Base-by-base conservation (phyloP, 2,888 invertebrate genomes). In the Yponomeuta sedellus region DNA sequence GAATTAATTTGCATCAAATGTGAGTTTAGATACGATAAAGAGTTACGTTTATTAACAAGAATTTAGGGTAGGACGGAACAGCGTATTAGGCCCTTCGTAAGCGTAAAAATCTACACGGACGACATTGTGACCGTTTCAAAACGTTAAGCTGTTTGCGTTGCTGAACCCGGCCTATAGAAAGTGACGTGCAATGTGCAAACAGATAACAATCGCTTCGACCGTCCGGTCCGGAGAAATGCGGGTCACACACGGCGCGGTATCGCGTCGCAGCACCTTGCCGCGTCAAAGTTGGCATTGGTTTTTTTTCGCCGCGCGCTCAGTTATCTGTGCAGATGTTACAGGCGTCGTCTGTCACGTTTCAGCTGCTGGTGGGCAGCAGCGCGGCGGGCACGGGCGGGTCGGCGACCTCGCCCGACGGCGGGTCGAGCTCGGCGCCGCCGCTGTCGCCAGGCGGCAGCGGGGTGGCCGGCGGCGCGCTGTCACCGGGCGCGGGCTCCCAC, bases 361-460 rank as follows among this genome's bases (percentile, higher is more conserved):
- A 95, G 95, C 92, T 95, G 87, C 91, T 95, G 86, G 94, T 95
- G 77, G 94, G 95, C 85, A 94, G 92, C 78, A 92, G 94, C 80
- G 95, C 95, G 90, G 94, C 95, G 84, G 94, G 95, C 79, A 92
- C 93, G 76, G 94, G 94, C 75, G 93, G 94, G 76, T 93, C 95
- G 76, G 95, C 95, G 80, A 95, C 95, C 72, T 96, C 96, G 74
- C 96, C 95, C 66, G 93, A 93, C 68, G 88, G 89, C 69, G 89
- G 89, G 70, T 94, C 96, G 69, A 95, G 95, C 79, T 95, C 95
- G 61, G 95, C 94, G 74, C 94, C 94, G 70, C 95, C 96, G 69
- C 92, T 95, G 72, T 94, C 94, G 74, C 95, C 95, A 63, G 94
- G 95, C 70, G 94, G 94, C 77, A 95, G 95, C 39, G 93, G 90